A percentile compares a stretch with the other conserved stretches of the same genome.
Conservation (phyloP, 2,888 invertebrate species). For the Bhutanitis thaidina region DNA sequence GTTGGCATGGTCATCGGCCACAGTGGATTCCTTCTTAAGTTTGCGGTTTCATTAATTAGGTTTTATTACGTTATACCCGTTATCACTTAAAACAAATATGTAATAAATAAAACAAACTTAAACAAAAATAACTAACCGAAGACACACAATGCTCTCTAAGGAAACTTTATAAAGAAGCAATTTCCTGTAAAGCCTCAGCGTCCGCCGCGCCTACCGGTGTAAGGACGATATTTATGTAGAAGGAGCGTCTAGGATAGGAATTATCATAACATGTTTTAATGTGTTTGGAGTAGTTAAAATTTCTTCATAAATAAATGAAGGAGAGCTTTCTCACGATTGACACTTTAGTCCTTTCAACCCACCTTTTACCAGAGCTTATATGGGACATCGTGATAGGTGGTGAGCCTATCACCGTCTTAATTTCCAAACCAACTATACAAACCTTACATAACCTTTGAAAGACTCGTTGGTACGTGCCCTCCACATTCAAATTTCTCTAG, state of each 20-base stretch:
- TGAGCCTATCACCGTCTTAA: no score
- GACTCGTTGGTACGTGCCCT: no score
- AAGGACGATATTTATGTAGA: conserved; percentile 1
- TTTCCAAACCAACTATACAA: no score
- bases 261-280: no score
- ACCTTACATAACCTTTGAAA: no score
- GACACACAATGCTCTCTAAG: not conserved
- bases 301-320: no score
- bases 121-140: not conserved
- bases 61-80: not conserved
- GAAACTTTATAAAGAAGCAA: conserved; percentile 19
- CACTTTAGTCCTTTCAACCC: no score
- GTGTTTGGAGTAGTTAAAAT: no score
- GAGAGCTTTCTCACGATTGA: no score
- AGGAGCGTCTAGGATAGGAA: not conserved
- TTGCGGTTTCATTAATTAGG: conserved; percentile 9
- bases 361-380: no score
- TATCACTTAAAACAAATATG: not conserved
- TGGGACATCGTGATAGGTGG: no score
- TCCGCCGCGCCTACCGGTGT: conserved; percentile 13
- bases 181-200: conserved; percentile 23
- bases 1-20: conserved; percentile 20
- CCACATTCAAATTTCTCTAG: no score
- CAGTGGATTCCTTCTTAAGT: conserved; percentile 16
- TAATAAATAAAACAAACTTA: not conserved